Evolutionary conservation across 1,140 invertebrate species (phyloP).

Genomic region (Tetranychus urticae): DNA sequence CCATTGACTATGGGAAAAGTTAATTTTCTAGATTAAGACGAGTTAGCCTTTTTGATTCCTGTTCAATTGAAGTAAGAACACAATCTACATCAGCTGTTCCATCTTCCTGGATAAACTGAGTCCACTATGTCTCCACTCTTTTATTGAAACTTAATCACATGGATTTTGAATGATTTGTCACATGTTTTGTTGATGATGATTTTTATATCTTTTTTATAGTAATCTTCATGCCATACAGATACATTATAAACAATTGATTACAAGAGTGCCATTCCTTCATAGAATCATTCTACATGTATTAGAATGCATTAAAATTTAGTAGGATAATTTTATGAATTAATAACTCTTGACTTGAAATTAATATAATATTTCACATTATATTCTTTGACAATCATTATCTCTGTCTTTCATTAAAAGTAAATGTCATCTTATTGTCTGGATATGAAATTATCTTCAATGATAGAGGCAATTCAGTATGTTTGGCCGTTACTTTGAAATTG

Average conservation of each 20-base stretch:
- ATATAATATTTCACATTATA: no score
- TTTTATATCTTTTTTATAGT: no score
- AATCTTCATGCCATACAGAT: no score
- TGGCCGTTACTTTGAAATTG: slow-evolving; percentile 16
- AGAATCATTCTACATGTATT: no score
- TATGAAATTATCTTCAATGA: slow-evolving; percentile 16
- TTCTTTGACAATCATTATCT: no score
- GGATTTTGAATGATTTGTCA: no score
- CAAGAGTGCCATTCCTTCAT: no score
- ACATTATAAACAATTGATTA: no score
- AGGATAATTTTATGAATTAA: no score
- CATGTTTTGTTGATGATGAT: no score
- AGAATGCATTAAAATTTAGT: no score
- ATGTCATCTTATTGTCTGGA: slow-evolving; percentile 19
- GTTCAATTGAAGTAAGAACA: slow-evolving; percentile 56
- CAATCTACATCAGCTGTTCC: slow-evolving; percentile 72
- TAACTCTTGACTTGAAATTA: no score
- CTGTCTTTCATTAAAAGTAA: slow-evolving; percentile 14
- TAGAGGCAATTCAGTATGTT: slow-evolving; percentile 17
- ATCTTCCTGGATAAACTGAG: slow-evolving; percentile 31
- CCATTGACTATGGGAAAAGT: slow-evolving; percentile 83
- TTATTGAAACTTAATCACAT: slow-evolving; percentile 56
- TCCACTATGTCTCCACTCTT: slow-evolving; percentile 80
- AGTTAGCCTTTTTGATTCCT: not conserved
- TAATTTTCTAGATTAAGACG: slow-evolving; percentile 19